phyloP scores from a whole-genome alignment of 2,797 vertebrate genomes.

The Fringilla coelebs region DNA sequence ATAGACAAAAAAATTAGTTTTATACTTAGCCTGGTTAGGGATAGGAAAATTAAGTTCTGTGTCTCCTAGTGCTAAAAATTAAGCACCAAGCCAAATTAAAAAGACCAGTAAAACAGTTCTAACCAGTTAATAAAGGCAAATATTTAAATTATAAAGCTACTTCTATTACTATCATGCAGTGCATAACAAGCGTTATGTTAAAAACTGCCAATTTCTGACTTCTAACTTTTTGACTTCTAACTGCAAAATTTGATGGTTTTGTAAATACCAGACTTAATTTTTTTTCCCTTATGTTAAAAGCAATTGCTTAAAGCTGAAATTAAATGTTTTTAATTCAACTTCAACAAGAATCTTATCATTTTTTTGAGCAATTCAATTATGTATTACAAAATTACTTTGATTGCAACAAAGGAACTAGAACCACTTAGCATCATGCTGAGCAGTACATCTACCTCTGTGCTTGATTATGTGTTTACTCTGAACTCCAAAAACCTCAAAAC shows the following conservation, averaged over 20 bases:
- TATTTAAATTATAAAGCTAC: neutral
- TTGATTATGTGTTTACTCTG: neutral
- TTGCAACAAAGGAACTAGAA: neutral
- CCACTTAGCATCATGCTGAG: neutral
- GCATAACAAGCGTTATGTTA: accelerated
- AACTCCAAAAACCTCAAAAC: neutral
- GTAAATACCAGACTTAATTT: neutral
- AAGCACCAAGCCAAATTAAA: neutral
- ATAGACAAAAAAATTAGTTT: neutral
- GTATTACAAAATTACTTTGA: neutral
- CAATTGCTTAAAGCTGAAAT: neutral
- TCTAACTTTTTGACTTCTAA: neutral
- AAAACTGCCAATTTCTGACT: neutral
- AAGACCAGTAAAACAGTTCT: neutral
- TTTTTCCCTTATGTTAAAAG: neutral
- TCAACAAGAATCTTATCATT: neutral
- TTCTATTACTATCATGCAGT: neutral
- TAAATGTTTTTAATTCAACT: neutral
- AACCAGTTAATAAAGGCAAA: neutral
- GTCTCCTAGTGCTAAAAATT: neutral
- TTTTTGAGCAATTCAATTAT: neutral
- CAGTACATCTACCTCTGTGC: accelerated
- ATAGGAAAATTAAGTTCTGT: neutral
- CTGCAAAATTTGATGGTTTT: neutral
- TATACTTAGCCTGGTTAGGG: neutral